phyloP scores from a whole-genome alignment of 2,888 invertebrate species.

The Dusona sp. region DNA sequence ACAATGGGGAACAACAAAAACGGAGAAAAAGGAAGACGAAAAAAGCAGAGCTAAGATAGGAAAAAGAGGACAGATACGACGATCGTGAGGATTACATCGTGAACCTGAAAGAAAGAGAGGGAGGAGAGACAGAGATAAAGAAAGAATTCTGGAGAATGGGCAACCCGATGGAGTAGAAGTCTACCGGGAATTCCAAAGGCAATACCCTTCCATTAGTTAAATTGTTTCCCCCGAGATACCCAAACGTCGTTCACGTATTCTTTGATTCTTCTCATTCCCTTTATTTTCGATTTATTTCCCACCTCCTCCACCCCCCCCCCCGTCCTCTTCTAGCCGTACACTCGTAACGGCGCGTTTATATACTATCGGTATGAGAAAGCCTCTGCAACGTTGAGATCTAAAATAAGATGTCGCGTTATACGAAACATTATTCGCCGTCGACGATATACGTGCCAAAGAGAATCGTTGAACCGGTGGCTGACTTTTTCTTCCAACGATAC shows the following conservation, averaged over 20 bases:
- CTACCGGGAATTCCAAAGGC: slow-evolving; percentile 71
- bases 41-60: slow-evolving; percentile 19
- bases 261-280: slow-evolving; percentile 67
- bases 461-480: background rate
- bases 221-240: slow-evolving; percentile 79
- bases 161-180: slow-evolving; percentile 49
- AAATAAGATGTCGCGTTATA: slow-evolving; percentile 29
- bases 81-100: slow-evolving; percentile 62
- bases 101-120: slow-evolving; percentile 27
- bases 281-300: slow-evolving; percentile 36
- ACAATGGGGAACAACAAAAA: slow-evolving; percentile 51
- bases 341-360: background rate
- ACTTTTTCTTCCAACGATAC: background rate
- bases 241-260: slow-evolving; percentile 68
- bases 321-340: background rate
- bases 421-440: slow-evolving; percentile 9
- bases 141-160: slow-evolving; percentile 31
- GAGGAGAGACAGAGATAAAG: slow-evolving; percentile 13
- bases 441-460: slow-evolving; percentile 1
- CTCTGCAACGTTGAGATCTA: slow-evolving; percentile 1
- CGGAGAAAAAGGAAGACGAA: background rate
- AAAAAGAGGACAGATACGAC: slow-evolving; percentile 46
- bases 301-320: background rate
- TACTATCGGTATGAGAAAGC: background rate
- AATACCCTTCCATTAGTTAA: slow-evolving; percentile 82